Evolutionary conservation across 2,888 invertebrate genomes (phyloP).

Genomic region (Clitarchus hookeri): DNA sequence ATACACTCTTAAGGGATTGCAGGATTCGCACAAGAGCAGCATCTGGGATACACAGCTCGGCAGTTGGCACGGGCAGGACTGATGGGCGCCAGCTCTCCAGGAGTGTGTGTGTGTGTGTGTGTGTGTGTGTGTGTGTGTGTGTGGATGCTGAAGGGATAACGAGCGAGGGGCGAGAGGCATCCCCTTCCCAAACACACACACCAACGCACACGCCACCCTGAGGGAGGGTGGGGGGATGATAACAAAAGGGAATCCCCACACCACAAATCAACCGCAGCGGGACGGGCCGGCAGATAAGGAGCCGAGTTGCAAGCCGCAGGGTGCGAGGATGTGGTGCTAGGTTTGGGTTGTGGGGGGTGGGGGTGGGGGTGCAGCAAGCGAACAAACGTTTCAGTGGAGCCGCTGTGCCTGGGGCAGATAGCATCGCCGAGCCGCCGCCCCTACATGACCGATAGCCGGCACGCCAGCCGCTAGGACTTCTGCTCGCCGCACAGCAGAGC

Average conservation of each 20-base stretch:
- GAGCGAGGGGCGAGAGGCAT: too few relatives aligned
- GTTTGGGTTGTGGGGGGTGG: not conserved
- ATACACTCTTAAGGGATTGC: too few relatives aligned
- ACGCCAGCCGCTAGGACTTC: not conserved
- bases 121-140: too few relatives aligned
- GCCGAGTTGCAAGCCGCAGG: not conserved
- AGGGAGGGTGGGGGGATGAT: not conserved
- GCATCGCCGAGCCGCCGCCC: not conserved
- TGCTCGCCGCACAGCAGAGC: too few relatives aligned
- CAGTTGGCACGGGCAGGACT: too few relatives aligned
- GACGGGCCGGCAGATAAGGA: not conserved
- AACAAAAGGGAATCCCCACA: not conserved
- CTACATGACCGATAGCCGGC: not conserved
- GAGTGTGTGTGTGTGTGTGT: too few relatives aligned
- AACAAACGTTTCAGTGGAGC: slow-evolving; percentile 5
- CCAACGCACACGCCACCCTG: too few relatives aligned
- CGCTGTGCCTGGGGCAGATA: not conserved
- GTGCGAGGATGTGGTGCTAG: not conserved
- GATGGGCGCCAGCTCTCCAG: too few relatives aligned
- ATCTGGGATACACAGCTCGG: too few relatives aligned
- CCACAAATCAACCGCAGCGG: not conserved
- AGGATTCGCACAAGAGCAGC: too few relatives aligned
- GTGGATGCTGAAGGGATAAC: too few relatives aligned
- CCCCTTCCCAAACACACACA: too few relatives aligned
- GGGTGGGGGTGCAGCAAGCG: not conserved